A percentile compares a stretch with the other conserved stretches of the same genome.
Conservation (phyloP, 37 sponge, comb jelly and placozoan genomes). For the Spongilla lacustris region DNA sequence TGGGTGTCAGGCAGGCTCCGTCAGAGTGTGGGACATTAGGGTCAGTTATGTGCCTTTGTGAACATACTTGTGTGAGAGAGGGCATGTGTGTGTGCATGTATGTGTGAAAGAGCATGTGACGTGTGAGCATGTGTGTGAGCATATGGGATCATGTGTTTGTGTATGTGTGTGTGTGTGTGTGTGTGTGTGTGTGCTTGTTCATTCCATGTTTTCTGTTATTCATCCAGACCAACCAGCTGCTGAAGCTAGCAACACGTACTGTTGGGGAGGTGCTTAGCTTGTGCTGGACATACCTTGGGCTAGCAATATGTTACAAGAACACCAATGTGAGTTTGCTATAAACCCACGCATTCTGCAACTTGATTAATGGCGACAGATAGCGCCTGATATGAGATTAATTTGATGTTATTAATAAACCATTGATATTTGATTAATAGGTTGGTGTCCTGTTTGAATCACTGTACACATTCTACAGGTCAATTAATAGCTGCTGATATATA, state of each 20-base stretch:
- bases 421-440: not conserved
- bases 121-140: not conserved
- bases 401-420: not conserved
- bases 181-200: not conserved
- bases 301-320: conserved; percentile 48
- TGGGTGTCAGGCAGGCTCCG: conserved; percentile 67
- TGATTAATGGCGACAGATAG: not conserved
- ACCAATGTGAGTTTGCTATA: conserved; percentile 16
- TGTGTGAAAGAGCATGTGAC: not conserved
- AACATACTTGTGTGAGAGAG: not conserved
- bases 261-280: conserved; percentile 49
- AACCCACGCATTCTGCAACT: not conserved
- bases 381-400: not conserved
- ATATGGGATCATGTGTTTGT: not conserved
- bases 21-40: conserved; percentile 67
- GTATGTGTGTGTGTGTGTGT: not conserved
- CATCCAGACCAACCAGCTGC: conserved; percentile 9
- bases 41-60: conserved; percentile 14
- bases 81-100: not conserved
- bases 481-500: not conserved
- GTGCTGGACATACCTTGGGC: conserved; percentile 43
- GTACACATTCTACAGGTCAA: not conserved
- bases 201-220: too few species aligned
- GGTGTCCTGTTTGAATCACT: not conserved
- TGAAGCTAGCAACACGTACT: conserved; percentile 36